phyloP scores from a whole-genome alignment of 2,797 vertebrate species.

The Cichlasoma orientale region DNA sequence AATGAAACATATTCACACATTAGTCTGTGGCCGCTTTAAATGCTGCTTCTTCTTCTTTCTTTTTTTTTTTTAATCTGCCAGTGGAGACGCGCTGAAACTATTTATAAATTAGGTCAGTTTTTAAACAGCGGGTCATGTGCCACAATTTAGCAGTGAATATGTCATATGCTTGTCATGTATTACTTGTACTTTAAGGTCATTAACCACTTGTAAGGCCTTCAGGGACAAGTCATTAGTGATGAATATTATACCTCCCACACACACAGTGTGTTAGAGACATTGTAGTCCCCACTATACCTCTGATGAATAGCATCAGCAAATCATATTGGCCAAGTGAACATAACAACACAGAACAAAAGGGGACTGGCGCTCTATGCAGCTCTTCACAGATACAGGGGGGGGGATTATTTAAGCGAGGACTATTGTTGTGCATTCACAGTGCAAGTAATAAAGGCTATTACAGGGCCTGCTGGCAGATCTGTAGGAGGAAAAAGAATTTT shows the following conservation, averaged over 20 bases:
- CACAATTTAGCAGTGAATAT: constrained; percentile 44
- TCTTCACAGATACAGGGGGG: constrained; percentile 32
- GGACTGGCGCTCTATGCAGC: neutral
- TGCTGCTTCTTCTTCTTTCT: constrained; percentile 1
- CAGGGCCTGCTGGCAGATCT: constrained; percentile 44
- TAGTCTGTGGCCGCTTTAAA: neutral
- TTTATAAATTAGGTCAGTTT: constrained; percentile 54
- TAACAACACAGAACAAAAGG: constrained; percentile 32
- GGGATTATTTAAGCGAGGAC: constrained; percentile 39
- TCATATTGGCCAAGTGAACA: constrained; percentile 29
- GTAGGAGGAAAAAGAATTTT: constrained; percentile 39
- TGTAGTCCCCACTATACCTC: constrained; percentile 22
- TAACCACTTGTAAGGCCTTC: constrained; percentile 53
- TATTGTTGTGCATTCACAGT: constrained; percentile 57
- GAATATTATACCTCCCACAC: constrained; percentile 53
- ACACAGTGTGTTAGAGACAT: constrained; percentile 9
- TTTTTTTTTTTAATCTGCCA: constrained; percentile 15
- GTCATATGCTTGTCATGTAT: constrained; percentile 38
- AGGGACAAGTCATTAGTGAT: constrained; percentile 51
- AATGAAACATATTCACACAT: constrained; percentile 4
- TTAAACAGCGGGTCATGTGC: constrained; percentile 36
- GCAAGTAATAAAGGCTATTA: constrained; percentile 59
- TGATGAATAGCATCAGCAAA: constrained; percentile 52
- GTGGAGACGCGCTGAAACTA: constrained; percentile 18
- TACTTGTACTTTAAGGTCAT: constrained; percentile 56